A percentile compares a stretch with the other conserved stretches of the same genome.
phyloP scores from a whole-genome alignment of 2,888 invertebrate species.

The Thymelicus sylvestris region DNA sequence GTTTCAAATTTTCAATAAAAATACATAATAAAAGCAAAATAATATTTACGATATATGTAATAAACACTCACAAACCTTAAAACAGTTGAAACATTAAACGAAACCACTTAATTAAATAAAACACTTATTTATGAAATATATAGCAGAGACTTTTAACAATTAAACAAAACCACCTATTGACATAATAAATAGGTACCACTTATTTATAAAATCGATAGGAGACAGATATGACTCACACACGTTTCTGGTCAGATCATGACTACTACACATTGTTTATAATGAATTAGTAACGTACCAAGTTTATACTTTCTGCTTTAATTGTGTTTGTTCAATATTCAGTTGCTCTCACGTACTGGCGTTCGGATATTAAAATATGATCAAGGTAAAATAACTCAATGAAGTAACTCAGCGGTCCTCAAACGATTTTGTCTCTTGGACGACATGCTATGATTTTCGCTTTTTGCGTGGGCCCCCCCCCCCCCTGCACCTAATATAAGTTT shows the following conservation, averaged over 20 bases:
- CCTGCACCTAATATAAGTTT: too few species aligned
- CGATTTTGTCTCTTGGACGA: too few species aligned
- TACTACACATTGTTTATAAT: conserved; percentile 24
- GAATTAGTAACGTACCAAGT: conserved; percentile 54
- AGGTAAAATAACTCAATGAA: conserved; percentile 36
- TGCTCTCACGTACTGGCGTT: conserved; percentile 72
- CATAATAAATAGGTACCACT: neutral
- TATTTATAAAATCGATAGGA: neutral
- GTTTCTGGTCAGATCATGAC: neutral
- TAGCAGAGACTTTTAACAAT: neutral
- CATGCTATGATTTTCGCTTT: too few species aligned
- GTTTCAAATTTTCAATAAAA: too few species aligned
- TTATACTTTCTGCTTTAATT: conserved; percentile 68
- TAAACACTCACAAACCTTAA: neutral
- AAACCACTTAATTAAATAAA: neutral
- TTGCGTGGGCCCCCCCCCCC: too few species aligned
- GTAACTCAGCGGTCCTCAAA: neutral
- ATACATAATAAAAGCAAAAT: too few species aligned
- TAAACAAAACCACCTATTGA: neutral
- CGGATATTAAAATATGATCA: conserved; percentile 14
- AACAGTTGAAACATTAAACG: neutral
- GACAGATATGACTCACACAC: conserved; percentile 2
- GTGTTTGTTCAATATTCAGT: conserved; percentile 75
- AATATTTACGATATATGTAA: too few species aligned
- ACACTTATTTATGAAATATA: neutral